Conservation (phyloP, 1,140 invertebrate genomes). For the Coptotermes formosanus region DNA sequence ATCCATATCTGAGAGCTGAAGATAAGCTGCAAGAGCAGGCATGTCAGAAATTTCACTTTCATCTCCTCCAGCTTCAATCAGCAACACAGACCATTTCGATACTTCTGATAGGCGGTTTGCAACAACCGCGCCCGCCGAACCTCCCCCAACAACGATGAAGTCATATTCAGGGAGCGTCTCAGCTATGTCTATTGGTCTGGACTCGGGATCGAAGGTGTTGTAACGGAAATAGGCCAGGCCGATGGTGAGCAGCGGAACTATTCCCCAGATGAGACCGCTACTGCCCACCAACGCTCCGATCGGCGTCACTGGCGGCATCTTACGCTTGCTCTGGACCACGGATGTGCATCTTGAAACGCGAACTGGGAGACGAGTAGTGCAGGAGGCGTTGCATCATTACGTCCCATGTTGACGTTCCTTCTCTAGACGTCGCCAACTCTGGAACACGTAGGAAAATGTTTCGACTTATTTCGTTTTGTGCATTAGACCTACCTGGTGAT, state of each 20-base stretch:
- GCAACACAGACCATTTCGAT: slow-evolving; percentile 72
- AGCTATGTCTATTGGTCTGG: slow-evolving; percentile 65
- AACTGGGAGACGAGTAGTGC: not conserved
- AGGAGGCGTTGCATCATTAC: not conserved
- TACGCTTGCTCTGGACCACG: not conserved
- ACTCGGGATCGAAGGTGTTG: slow-evolving; percentile 77
- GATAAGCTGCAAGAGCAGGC: slow-evolving; percentile 71
- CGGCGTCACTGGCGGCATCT: slow-evolving; percentile 36
- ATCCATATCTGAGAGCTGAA: slow-evolving; percentile 78
- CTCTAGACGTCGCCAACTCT: not conserved
- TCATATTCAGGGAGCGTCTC: slow-evolving; percentile 71
- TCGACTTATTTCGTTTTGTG: not conserved
- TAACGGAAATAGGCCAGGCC: slow-evolving; percentile 80
- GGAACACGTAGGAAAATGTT: not conserved
- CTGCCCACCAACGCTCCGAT: slow-evolving; percentile 33
- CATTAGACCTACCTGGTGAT: no score
- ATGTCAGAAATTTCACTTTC: slow-evolving; percentile 79
- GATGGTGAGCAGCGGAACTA: slow-evolving; percentile 75
- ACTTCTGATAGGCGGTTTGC: slow-evolving; percentile 83
- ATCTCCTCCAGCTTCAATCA: slow-evolving; percentile 81
- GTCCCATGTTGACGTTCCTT: not conserved
- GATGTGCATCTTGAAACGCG: not conserved
- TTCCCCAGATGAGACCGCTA: slow-evolving; percentile 50
- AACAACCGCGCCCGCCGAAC: slow-evolving; percentile 88
- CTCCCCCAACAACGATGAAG: slow-evolving; percentile 85